Percentiles rank a stretch among this genome's conserved stretches.
These are phyloP conservation scores for Isichthys henryi DNA, from an alignment of 2,113 vertebrate genomes.

Conservation along the genomic window DNA sequence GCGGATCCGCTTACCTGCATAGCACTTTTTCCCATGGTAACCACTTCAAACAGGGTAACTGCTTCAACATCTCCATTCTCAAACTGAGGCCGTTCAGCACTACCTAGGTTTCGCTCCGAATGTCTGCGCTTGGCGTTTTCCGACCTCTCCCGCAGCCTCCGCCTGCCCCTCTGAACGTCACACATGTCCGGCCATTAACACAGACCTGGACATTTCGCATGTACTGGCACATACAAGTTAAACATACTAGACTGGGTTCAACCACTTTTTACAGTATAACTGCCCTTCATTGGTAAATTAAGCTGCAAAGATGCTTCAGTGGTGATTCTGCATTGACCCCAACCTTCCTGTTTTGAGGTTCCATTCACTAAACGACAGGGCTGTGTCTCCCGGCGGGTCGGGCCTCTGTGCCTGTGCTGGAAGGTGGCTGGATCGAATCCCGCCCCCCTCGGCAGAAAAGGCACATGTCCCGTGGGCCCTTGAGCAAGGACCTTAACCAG, in stretches of 20 bases:
- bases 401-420: not conserved
- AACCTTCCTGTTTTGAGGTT: not conserved
- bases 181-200: not conserved
- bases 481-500: not conserved
- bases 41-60: constrained; percentile 80
- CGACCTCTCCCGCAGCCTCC: constrained; percentile 48
- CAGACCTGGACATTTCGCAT: not conserved
- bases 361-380: not conserved
- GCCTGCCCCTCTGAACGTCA: constrained; percentile 55
- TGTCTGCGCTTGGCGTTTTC: constrained; percentile 64
- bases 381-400: not conserved
- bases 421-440: not conserved
- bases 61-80: constrained; percentile 64
- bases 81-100: constrained; percentile 34
- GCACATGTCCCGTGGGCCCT: not conserved
- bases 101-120: constrained; percentile 42
- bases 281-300: not conserved
- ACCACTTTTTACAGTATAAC: not conserved
- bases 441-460: not conserved
- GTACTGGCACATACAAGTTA: not conserved
- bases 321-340: not conserved
- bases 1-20: constrained; percentile 65
- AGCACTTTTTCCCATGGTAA: constrained; percentile 75
- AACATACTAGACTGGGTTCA: not conserved
- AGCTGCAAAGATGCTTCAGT: not conserved